Evolutionary conservation across 2,888 invertebrate genomes (phyloP), one percentile per base, ranked within the genome.

Genomic region (Sarcophaga subvicina): DNA sequence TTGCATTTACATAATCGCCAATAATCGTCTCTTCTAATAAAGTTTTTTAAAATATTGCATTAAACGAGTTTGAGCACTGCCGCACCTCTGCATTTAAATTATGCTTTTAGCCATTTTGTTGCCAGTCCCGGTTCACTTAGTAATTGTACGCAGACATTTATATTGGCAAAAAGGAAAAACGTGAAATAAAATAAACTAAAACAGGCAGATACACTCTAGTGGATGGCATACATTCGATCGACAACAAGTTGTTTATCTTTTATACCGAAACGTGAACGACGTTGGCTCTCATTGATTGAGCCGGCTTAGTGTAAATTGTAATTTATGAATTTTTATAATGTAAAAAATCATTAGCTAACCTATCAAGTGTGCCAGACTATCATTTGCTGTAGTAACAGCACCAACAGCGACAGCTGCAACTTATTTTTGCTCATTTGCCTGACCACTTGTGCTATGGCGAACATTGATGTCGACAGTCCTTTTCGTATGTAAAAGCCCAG

Each of bases 281-380:
- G 49, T 69, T 77, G 79, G 63, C 45, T 75, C 71, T 59, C 25
- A 54, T 14, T 70, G 45, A 70, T 75, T 81, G 80, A 86, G 73
- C 88, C 90, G 87, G 90, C 90, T 91, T 90, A 89, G 88, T 88
- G 87, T 88, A 90, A 89, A 89, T 90, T 90, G 88, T 89, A 89
- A 90, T 91, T 90, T 90, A 91, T 89, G 89, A 88, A 71, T 76
- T 79, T 88, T 85, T 88, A 90, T 82, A 69, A 84, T 78, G 83
- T 54, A 80, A 86, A 89, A 88, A 83, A 78, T 88, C 88, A 89
- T 85, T 83, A 71, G 70, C 47, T 66, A 14, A n/a, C 20, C 37
- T 37, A 37, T 59, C 49, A 12, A 54, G 2, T 47, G 47, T 49
- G 47, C 10, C 49, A 67, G 67, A 25, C 60, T 49, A 63, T 54